Evolutionary conservation across 1,140 invertebrate genomes (phyloP), one percentile per base, ranked within the genome.

Genomic region (Drosophila pseudoobscura): DNA sequence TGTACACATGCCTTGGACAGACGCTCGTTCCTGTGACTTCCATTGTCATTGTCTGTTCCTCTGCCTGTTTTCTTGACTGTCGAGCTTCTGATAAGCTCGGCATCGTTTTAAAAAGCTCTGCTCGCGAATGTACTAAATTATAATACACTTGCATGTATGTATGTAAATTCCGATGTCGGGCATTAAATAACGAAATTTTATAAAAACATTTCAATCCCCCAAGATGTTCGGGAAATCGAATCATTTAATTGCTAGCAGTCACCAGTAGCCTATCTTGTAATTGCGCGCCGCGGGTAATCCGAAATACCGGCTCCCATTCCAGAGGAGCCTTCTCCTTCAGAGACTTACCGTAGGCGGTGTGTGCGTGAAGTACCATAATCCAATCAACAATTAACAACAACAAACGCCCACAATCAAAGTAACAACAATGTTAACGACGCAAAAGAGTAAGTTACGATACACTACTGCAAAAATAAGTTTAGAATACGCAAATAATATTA

Each of bases 201-300:
- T 50, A 41, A 57, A 59, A 64, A 43, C 29, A 74, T 73, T 53
- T 63, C 45, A 68, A 74, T 74, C 54, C 47, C 35, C 4, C 35
- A 39, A 39, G 35, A 39, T 13, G 35, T 74, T 74, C 35, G 35
- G 43, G 45, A 62, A 62, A 58, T 58, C 39, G 15, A 61, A 64
- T 57, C 65, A 74, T 75, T 75, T 44, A 60, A 59, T 64, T 51
- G 50, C 64, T 29, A 50, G 50, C 60, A 24, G 46, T 47, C 50
- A 64, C 39, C 51, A 56, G 55, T 46, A 56, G 55, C 41, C 47
- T 11, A 56, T 56, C 62, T 57, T 39, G n/a, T 46, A 56, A 54
- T 47, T 43, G 35, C 13, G 41, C 49, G 44, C 50, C 7, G 35
- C 35, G 35, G 11, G 2, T 39, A 13, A 13, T 39, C 35, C 11